phyloP scores from a whole-genome alignment of 2,797 vertebrate genomes.

The Neosalanx taihuensis region DNA sequence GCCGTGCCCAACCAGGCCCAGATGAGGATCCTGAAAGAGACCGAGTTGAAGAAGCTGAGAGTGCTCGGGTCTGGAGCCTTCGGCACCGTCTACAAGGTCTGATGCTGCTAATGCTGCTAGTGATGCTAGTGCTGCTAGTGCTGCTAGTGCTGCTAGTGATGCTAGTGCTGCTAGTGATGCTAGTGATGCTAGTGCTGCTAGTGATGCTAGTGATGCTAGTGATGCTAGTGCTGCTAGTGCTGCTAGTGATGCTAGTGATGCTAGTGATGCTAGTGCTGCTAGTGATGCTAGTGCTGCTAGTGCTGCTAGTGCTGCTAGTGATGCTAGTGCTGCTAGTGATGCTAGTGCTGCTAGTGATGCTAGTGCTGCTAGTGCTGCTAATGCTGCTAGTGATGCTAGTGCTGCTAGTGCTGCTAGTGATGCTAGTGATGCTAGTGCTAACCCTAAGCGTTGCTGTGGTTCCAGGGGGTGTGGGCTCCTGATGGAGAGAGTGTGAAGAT shows the following conservation, averaged over 20 bases:
- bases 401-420: too few species aligned
- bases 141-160: neutral
- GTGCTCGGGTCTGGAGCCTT: conserved; percentile 94
- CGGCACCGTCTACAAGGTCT: conserved; percentile 92
- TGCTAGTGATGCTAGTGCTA: too few species aligned
- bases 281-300: neutral
- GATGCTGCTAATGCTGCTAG: neutral
- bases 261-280: neutral
- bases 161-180: neutral
- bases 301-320: neutral
- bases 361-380: neutral
- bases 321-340: too few species aligned
- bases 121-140: neutral
- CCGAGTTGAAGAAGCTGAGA: conserved; percentile 91
- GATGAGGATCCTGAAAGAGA: conserved; percentile 97
- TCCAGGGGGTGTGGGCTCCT: conserved; percentile 92
- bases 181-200: neutral
- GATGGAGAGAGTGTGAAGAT: conserved; percentile 95
- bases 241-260: too few species aligned
- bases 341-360: too few species aligned
- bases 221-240: too few species aligned
- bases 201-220: neutral
- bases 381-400: neutral
- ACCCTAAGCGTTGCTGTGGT: neutral
- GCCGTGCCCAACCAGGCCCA: conserved; percentile 95